Conservation (phyloP, 2,113 vertebrate species). For the Anarrhichthys ocellatus region DNA sequence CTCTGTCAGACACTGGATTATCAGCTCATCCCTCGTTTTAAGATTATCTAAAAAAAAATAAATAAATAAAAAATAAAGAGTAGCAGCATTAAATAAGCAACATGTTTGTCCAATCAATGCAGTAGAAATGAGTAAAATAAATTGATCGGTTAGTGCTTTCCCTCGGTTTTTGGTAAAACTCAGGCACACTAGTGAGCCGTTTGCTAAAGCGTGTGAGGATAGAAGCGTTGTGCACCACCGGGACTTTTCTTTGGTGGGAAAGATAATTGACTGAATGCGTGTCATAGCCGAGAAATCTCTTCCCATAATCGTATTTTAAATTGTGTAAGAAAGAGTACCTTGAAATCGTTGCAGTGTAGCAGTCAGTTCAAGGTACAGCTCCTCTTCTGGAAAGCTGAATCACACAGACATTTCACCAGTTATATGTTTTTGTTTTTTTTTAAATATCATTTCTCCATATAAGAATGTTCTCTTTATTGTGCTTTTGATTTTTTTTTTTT, state of each 20-base stretch:
- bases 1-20: constrained; percentile 85
- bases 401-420: constrained; percentile 14
- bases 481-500: background rate
- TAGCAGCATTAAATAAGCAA: background rate
- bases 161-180: background rate
- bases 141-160: background rate
- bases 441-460: background rate
- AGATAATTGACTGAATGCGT: background rate
- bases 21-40: constrained; percentile 83
- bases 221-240: background rate
- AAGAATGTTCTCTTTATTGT: background rate
- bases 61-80: background rate
- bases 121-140: background rate
- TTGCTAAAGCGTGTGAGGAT: background rate
- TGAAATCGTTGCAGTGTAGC: constrained; percentile 84
- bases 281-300: background rate
- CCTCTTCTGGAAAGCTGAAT: constrained; percentile 86
- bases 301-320: background rate
- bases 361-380: constrained; percentile 74
- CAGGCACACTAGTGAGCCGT: too few relatives aligned
- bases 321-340: constrained; percentile 77
- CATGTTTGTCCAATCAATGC: background rate
- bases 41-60: constrained; percentile 83
- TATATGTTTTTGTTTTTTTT: too few relatives aligned
- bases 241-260: background rate